Evolutionary conservation across 2,888 invertebrate species (phyloP).

Genomic region (Pheosia tremula): DNA sequence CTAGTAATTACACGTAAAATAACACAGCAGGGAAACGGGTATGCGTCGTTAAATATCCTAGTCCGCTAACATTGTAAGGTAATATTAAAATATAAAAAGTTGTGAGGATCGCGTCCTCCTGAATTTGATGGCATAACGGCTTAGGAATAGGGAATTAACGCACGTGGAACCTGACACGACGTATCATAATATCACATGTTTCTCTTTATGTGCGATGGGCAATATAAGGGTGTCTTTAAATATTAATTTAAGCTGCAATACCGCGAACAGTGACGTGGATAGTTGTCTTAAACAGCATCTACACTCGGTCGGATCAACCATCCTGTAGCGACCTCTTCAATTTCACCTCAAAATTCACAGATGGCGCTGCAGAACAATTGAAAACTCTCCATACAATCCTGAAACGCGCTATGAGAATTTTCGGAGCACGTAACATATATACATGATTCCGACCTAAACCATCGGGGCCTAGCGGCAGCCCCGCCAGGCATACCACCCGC

Average conservation of each 20-base stretch:
- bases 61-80: slow-evolving; percentile 37
- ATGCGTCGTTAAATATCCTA: slow-evolving; percentile 32
- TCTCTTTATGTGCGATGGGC: background rate
- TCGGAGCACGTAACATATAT: no score
- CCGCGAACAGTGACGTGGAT: background rate
- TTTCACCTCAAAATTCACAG: no score
- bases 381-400: no score
- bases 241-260: background rate
- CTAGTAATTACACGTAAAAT: slow-evolving; percentile 45
- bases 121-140: background rate
- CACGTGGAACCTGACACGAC: background rate
- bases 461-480: no score
- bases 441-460: no score
- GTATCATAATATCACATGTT: background rate
- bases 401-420: no score
- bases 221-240: background rate
- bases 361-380: no score
- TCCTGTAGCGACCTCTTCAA: no score
- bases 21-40: slow-evolving; percentile 36
- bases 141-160: slow-evolving; percentile 5
- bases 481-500: no score
- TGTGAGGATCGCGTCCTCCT: slow-evolving; percentile 23
- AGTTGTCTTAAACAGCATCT: background rate
- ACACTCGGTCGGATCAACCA: no score
- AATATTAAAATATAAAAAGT: slow-evolving; percentile 33